Conservation (phyloP, 2,888 invertebrate genomes). For the Mantis religiosa region DNA sequence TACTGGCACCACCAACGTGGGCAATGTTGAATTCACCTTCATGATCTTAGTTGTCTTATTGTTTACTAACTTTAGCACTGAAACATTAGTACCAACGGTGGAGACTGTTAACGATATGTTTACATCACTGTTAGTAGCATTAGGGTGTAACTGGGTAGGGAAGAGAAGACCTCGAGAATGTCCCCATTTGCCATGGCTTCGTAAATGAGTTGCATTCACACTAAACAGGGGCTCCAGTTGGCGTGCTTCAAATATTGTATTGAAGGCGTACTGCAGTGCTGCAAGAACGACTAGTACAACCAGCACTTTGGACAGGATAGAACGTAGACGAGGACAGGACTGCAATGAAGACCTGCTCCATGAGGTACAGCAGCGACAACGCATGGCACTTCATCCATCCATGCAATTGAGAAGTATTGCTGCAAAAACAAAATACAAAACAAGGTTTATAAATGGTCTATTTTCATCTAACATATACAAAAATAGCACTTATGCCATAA, state of each 20-base stretch:
- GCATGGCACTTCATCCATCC: constrained; percentile 15
- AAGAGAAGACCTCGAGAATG: neutral
- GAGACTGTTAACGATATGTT: neutral
- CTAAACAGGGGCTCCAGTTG: constrained; percentile 35
- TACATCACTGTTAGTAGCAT: neutral
- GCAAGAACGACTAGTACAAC: constrained; percentile 59
- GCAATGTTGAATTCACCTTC: neutral
- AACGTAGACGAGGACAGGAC: constrained; percentile 49
- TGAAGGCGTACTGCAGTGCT: constrained; percentile 66
- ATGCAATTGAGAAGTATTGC: neutral
- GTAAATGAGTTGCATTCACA: constrained; percentile 24
- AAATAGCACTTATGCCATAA: no score
- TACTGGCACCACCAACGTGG: neutral
- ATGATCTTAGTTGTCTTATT: neutral
- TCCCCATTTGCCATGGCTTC: neutral
- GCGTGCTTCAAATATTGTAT: constrained; percentile 56
- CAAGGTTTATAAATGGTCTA: neutral
- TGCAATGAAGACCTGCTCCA: constrained; percentile 28
- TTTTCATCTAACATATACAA: no score
- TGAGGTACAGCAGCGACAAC: constrained; percentile 9
- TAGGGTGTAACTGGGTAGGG: neutral
- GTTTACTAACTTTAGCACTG: neutral
- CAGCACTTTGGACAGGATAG: constrained; percentile 55
- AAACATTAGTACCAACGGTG: neutral
- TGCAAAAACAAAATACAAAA: neutral